Percentiles rank a stretch among this genome's conserved stretches.
phyloP scores from a whole-genome alignment of 92 coral and sea anemone species.

The Parazoanthus darwini region DNA sequence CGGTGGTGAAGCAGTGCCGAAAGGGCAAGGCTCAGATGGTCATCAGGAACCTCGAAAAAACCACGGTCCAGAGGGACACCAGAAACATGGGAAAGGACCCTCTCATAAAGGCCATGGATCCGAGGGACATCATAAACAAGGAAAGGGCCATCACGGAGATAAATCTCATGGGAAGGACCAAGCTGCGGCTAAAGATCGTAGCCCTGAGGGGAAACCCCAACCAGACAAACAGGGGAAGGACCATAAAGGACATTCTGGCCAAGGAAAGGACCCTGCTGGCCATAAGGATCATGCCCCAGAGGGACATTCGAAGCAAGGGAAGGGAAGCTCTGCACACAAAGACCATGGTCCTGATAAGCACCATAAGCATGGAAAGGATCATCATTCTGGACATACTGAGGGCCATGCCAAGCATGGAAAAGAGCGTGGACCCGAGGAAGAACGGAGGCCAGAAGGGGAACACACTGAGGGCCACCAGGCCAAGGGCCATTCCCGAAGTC shows the following conservation, averaged over 20 bases:
- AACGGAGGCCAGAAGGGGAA: conserved; percentile 22
- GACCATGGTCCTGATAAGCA: conserved; percentile 28
- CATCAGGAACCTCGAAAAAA: conserved; percentile 3
- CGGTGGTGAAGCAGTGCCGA: neutral
- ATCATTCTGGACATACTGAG: conserved; percentile 13
- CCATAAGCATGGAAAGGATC: conserved; percentile 28
- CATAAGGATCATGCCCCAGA: conserved; percentile 17
- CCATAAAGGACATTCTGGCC: conserved; percentile 18
- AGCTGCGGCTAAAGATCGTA: neutral
- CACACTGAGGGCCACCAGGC: conserved; percentile 28
- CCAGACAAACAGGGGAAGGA: conserved; percentile 32
- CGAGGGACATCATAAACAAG: conserved; percentile 36
- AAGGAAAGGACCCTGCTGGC: conserved; percentile 26
- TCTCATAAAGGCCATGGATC: conserved; percentile 44
- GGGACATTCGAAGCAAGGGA: conserved; percentile 20
- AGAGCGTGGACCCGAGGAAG: conserved; percentile 9
- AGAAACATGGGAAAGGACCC: conserved; percentile 32
- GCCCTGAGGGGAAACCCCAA: neutral
- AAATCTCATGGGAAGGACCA: conserved; percentile 45
- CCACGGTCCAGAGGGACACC: conserved; percentile 25
- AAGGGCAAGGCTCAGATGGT: conserved; percentile 2
- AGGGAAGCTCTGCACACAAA: conserved; percentile 35
- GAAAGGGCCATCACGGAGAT: conserved; percentile 37
- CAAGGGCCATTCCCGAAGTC: conserved; percentile 28
- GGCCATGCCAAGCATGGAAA: conserved; percentile 27